Evolutionary conservation across 1,140 invertebrate genomes (phyloP), one percentile per base, ranked within the genome.

Genomic region (Brachionus rubens): DNA sequence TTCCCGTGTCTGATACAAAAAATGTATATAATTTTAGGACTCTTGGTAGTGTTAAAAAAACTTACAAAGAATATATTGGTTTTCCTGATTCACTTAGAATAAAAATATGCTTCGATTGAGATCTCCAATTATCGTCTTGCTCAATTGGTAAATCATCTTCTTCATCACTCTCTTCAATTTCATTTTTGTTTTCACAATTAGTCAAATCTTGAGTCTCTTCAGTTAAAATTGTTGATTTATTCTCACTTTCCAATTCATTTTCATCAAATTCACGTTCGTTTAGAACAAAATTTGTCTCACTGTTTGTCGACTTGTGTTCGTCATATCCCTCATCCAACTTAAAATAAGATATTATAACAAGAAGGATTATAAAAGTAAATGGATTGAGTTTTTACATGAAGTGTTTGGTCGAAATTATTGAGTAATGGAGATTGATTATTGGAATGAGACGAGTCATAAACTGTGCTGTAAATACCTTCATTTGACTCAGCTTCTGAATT

Each of bases 81-180:
- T 98, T 98, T 10, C 94, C 94, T 16, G 94, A 91, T 81, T 93
- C 90, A 85, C 93, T 96, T 6, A 97, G 83, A 78, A 98, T 91
- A 85, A 98, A 96, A 41, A 97, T 88, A 86, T 98, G 94, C 82
- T 94, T 94, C 62, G 46, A 48, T 48, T 72, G n/a, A 40, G 46
- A 50, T 36, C 68, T 12, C 68, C 68, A 72, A 30, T 48, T 46
- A 21, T 72, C 46, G 14, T 72, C 24, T 43, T 65, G 59, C 26
- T 65, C 59, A 65, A 65, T 43, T 24, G 59, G 59, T 46, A 65
- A 46, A 65, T 65, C 59, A 43, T 7, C 1, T 12, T 65, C 59
- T 43, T 65, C 59, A 65, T 65, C 43, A 21, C n/a, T 21, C 24
- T 41, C 19, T 21, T 43, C n/a, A n/a, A n/a, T n/a, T n/a, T n/a